Evolutionary conservation across 2,113 vertebrate species (phyloP).

Genomic region (Thamnophis sirtalis): DNA sequence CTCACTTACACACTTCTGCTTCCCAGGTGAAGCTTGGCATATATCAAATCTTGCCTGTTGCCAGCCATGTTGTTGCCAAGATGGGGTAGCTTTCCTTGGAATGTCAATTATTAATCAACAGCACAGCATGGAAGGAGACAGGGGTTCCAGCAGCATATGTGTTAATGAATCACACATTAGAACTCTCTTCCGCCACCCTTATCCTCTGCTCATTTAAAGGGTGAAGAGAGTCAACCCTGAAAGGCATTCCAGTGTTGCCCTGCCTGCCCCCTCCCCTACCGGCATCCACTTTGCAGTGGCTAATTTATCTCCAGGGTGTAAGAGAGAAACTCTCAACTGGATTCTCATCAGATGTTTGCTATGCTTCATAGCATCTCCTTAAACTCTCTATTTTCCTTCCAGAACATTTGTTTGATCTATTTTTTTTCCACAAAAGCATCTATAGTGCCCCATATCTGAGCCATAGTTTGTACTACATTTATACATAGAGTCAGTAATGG

Average conservation of each 20-base stretch:
- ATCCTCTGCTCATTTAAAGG: neutral
- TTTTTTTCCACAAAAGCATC: neutral
- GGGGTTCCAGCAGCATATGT: slow-evolving; percentile 14
- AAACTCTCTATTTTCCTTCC: neutral
- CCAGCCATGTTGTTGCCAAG: neutral
- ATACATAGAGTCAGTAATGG: neutral
- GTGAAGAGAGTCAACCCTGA: neutral
- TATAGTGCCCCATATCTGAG: neutral
- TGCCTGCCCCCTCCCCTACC: neutral
- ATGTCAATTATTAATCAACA: neutral
- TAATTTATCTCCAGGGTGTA: neutral
- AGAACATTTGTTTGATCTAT: neutral
- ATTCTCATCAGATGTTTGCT: neutral
- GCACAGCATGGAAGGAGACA: neutral
- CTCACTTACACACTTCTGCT: neutral
- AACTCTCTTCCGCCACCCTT: neutral
- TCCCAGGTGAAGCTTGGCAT: neutral
- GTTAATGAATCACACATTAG: slow-evolving; percentile 38
- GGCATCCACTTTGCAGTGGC: neutral
- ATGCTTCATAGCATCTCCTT: neutral
- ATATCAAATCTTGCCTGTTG: neutral
- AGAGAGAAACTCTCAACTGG: neutral
- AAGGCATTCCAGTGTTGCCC: neutral
- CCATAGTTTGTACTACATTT: neutral
- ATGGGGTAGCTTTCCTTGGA: neutral